Base-by-base conservation (phyloP, 2,888 invertebrate genomes). In the Luperina nickerlii region DNA sequence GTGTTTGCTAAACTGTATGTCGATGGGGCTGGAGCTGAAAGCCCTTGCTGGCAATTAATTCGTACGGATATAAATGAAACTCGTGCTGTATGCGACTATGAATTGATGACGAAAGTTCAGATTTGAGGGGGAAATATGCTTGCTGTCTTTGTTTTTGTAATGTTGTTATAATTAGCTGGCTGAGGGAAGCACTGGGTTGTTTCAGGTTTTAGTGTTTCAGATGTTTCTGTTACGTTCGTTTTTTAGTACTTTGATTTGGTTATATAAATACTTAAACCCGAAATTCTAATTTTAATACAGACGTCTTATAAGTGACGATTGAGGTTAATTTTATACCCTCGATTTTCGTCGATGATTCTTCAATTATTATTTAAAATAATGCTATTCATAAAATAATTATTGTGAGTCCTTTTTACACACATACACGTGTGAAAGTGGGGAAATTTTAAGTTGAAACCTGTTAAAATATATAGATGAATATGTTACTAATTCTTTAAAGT, bases 1-100 rank as follows among this genome's bases (percentile, higher is more conserved):
- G 90, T 92, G 93, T 92, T 94, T 93, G 92, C 92, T 92, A 92
- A 94, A 92, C 94, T 94, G 94, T 94, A 90, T 92, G 91, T 92
- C 91, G 92, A 95, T 94, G 92, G 92, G 92, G 87, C 88, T 90
- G 85, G 72, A 90, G 90, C 90, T 91, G 90, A 91, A 94, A 93
- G 92, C 92, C 89, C 91, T 92, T 90, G 89, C 88, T 81, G 88
- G 92, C 91, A 93, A 94, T 94, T 94, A 94, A 91, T 91, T 91
- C 90, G 88, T 86, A 80, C 82, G 90, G 86, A 88, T 87, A 90
- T 90, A 92, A 93, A 93, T 92, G 90, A 91, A 91, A 93, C 91
- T 91, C 89, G 88, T 89, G 86, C 83, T 89, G 71, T 85, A 75
- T 88, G 85, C 84, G 82, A 90, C 88, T 91, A 83, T 90, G 88